Base-by-base conservation (phyloP, 2,113 vertebrate genomes). In the Meleagris gallopavo region DNA sequence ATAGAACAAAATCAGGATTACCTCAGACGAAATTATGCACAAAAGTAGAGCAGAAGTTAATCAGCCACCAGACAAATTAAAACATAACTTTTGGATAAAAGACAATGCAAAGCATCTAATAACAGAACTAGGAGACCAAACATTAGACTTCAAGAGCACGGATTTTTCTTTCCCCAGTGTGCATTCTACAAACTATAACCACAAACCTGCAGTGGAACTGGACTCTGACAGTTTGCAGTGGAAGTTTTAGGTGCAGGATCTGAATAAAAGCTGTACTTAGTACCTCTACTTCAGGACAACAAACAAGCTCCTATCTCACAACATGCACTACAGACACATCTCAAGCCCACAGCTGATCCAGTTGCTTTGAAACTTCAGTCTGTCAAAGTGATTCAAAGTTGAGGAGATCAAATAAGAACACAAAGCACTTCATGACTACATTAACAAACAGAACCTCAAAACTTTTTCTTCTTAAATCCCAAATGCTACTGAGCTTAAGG, bases 151-250 rank as follows among this genome's bases (percentile, higher is more conserved):
- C 5, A 5, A 65, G 13, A 61, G 70, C 14, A 52, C 12, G 3
- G 6, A 43, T 13, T 13, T 41, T 46, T 65, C 1, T 5, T 36
- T 24, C 30, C 7, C 30, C 10, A 7, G 1, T 0, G 17, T 8
- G 19, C 60, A 40, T 8, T 2, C 14, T 2, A 27, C 2, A 2
- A 34, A 54, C 11, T 3, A 24, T 4, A 65, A 25, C 10, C 32
- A 57, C 32, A 36, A 61, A 67, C 0, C 48, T 24, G 36, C 2
- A 52, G 22, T 38, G 19, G 32, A 79, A 45, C 5, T n/a, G 82
- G 66, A 27, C 52, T 71, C 12, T 46, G 24, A 10, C 27, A 82
- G 58, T 1, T 14, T 16, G 41, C 15, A n/a, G 4, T 0, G 7
- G 18, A 2, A 11, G 57, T 38, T 77, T 72, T 7, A 10, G 5